These are phyloP conservation scores for Aegypius monachus DNA, from an alignment of 2,113 vertebrate species.

Conservation along the genomic window DNA sequence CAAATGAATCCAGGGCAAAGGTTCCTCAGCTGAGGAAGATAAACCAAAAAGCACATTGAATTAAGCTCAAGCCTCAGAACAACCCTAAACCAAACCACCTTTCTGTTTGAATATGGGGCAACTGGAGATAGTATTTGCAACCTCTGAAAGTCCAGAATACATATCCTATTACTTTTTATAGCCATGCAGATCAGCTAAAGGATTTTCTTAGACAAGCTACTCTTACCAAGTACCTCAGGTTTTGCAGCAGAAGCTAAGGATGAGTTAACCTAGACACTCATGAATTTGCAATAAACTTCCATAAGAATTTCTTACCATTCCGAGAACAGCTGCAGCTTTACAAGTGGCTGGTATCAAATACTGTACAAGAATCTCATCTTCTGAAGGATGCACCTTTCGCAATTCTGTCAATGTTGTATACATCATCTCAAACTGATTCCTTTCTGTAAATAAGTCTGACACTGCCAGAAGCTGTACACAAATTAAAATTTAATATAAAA, in stretches of 20 bases:
- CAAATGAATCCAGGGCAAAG: background rate
- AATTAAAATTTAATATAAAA: background rate
- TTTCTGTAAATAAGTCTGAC: constrained; percentile 96
- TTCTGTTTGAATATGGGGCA: background rate
- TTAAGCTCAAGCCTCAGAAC: background rate
- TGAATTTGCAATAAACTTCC: background rate
- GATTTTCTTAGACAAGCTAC: background rate
- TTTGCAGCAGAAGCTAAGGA: background rate
- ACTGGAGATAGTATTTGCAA: background rate
- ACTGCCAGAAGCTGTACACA: constrained; percentile 87
- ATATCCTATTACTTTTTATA: background rate
- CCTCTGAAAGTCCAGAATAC: background rate
- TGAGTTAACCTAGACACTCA: background rate
- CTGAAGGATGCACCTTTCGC: constrained; percentile 89
- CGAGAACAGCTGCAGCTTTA: constrained; percentile 94
- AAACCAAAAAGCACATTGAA: background rate
- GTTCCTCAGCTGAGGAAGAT: background rate
- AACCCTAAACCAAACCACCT: background rate
- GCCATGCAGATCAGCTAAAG: background rate
- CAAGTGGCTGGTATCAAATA: constrained; percentile 96
- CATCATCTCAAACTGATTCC: constrained; percentile 99
- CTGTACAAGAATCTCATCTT: constrained; percentile 95
- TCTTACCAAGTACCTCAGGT: background rate
- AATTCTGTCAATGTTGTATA: constrained; percentile 90
- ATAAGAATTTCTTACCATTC: constrained; percentile 84